Evolutionary conservation across 2,113 vertebrate genomes (phyloP).

Genomic region (Nycticorax nycticorax): DNA sequence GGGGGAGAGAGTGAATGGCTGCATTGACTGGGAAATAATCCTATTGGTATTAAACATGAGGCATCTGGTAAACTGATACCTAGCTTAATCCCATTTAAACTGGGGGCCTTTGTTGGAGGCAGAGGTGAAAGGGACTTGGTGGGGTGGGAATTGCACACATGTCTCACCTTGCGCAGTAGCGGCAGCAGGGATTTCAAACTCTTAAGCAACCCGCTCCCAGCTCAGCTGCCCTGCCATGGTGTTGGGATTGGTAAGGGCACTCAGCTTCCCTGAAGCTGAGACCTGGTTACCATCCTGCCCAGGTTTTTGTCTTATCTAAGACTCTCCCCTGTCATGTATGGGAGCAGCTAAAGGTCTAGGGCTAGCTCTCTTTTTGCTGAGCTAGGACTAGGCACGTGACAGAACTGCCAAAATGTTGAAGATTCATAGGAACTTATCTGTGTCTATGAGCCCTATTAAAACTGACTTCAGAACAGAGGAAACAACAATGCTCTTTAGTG

Average conservation of each 20-base stretch:
- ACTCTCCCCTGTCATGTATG: fast-evolving
- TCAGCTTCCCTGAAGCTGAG: not conserved
- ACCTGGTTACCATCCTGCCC: not conserved
- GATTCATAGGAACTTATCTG: not conserved
- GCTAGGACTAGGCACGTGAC: not conserved
- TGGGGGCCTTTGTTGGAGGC: not conserved
- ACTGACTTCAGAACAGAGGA: not conserved
- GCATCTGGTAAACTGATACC: not conserved
- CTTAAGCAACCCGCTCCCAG: not conserved
- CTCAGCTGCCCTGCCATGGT: fast-evolving
- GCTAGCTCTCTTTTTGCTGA: not conserved
- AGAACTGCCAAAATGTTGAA: not conserved
- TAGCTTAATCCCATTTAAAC: not conserved
- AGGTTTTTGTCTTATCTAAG: not conserved
- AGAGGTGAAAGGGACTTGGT: not conserved
- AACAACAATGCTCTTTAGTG: not conserved
- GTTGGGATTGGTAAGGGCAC: not conserved
- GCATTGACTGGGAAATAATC: not conserved
- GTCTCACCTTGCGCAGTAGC: fast-evolving
- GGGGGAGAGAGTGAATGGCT: not conserved
- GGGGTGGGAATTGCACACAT: fast-evolving
- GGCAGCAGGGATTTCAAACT: not conserved
- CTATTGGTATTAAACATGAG: not conserved
- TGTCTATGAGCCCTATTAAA: not conserved
- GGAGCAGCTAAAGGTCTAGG: not conserved